Percentiles rank a stretch among this genome's conserved stretches.
Conservation (phyloP, 2,888 invertebrate genomes). For the Protophormia terraenovae region DNA sequence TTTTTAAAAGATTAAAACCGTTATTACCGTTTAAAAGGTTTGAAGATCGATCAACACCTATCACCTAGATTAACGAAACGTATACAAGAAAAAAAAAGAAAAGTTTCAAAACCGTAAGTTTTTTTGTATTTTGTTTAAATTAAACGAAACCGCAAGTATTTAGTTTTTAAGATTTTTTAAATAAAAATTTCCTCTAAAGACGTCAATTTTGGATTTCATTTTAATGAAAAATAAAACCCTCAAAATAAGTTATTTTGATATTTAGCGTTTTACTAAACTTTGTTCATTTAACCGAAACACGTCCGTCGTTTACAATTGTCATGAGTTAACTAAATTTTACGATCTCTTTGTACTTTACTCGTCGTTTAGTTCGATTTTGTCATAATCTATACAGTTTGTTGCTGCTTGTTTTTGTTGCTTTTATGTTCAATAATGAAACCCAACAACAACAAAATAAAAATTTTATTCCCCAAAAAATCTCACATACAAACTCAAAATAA, state of each 20-base stretch:
- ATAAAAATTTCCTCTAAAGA: background rate
- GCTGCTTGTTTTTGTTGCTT: background rate
- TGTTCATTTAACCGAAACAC: slow-evolving; percentile 66
- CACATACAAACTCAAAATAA: background rate
- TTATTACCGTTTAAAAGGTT: slow-evolving; percentile 59
- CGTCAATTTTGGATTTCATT: slow-evolving; percentile 3
- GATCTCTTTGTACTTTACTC: slow-evolving; percentile 65
- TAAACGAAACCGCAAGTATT: background rate
- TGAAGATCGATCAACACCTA: background rate
- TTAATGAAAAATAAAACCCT: background rate
- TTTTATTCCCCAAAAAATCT: slow-evolving; percentile 22
- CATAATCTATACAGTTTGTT: slow-evolving; percentile 50
- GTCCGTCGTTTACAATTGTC: slow-evolving; percentile 75
- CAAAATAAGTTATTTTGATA: background rate
- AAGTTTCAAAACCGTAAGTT: background rate
- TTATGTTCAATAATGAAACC: slow-evolving; percentile 30
- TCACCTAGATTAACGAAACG: background rate
- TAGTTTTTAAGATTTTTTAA: background rate
- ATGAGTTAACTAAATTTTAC: slow-evolving; percentile 72
- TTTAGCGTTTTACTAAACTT: slow-evolving; percentile 23
- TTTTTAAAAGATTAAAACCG: slow-evolving; percentile 12
- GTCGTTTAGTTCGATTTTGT: slow-evolving; percentile 58
- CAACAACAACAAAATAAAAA: slow-evolving; percentile 11
- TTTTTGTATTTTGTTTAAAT: background rate
- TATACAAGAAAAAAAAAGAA: no score